A percentile compares a stretch with the other conserved stretches of the same genome.
phyloP scores from a whole-genome alignment of 1,140 invertebrate species.

The Agrypnia vestita region DNA sequence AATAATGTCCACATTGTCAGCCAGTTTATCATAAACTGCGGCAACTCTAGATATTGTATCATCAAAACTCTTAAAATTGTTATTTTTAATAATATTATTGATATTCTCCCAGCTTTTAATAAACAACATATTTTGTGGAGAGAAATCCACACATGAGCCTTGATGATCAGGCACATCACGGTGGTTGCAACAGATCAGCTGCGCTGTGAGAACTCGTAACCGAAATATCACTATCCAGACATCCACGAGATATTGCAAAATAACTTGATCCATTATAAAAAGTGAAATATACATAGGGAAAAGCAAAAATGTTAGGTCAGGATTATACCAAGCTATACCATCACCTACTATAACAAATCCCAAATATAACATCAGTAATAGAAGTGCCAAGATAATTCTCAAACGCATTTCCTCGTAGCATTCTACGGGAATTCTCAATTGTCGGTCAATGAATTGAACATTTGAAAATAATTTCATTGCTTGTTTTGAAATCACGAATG shows the following conservation, averaged over 20 bases:
- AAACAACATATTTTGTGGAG: not conserved
- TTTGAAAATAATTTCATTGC: not conserved
- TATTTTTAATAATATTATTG: not conserved
- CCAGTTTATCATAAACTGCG: conserved; percentile 4
- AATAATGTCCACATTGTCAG: conserved; percentile 9
- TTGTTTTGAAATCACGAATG: not conserved
- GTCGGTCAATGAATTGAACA: not conserved
- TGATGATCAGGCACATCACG: not conserved
- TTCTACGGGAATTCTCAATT: not conserved
- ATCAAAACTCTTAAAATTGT: not conserved
- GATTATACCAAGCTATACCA: not conserved
- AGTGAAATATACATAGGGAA: not conserved
- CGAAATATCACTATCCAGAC: conserved; percentile 3
- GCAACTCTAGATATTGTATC: not conserved
- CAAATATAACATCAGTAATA: not conserved
- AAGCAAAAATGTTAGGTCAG: not conserved
- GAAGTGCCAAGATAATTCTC: not conserved
- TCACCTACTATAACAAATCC: not conserved
- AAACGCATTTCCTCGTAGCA: not conserved
- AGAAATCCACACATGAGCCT: not conserved
- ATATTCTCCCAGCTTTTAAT: not conserved
- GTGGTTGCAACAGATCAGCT: not conserved
- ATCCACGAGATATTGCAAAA: not conserved
- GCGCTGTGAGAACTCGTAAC: not conserved
- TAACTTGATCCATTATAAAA: not conserved